Evolutionary conservation across 2,113 vertebrate genomes (phyloP).

Genomic region (Potamarius usumacintae): DNA sequence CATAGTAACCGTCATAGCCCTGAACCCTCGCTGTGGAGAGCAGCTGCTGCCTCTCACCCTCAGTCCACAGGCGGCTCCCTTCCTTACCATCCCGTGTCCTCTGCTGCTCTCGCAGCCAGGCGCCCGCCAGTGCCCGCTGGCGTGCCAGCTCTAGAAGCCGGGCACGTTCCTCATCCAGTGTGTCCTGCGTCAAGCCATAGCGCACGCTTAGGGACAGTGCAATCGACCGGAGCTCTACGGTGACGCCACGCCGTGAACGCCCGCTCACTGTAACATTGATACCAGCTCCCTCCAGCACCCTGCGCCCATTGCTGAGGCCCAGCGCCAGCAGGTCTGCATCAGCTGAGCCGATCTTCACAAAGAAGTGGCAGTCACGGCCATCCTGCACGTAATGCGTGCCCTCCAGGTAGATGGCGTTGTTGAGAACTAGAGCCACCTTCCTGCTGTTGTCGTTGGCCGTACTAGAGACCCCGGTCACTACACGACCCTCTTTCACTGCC

Average conservation of each 20-base stretch:
- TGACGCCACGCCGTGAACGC: slow-evolving; percentile 89
- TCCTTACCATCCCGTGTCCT: slow-evolving; percentile 89
- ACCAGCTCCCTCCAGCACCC: slow-evolving; percentile 85
- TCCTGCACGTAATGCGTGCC: slow-evolving; percentile 95
- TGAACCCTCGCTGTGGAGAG: slow-evolving; percentile 90
- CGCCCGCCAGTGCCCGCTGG: slow-evolving; percentile 86
- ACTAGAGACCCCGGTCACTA: slow-evolving; percentile 84
- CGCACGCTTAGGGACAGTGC: slow-evolving; percentile 89
- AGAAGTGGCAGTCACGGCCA: slow-evolving; percentile 92
- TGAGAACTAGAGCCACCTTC: slow-evolving; percentile 90
- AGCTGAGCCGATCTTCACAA: slow-evolving; percentile 90
- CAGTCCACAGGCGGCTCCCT: slow-evolving; percentile 95
- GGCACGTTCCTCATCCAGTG: slow-evolving; percentile 93
- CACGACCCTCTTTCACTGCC: slow-evolving; percentile 89
- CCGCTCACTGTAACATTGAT: slow-evolving; percentile 92
- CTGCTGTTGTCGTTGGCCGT: slow-evolving; percentile 91
- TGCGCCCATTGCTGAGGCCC: slow-evolving; percentile 88
- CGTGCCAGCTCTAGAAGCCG: slow-evolving; percentile 91
- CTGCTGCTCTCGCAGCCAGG: slow-evolving; percentile 96
- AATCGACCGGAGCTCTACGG: slow-evolving; percentile 86
- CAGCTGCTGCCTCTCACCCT: slow-evolving; percentile 96
- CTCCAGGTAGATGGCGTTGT: slow-evolving; percentile 90
- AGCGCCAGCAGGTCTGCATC: slow-evolving; percentile 90
- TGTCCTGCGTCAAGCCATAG: slow-evolving; percentile 87
- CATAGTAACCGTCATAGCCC: slow-evolving; percentile 97